Evolutionary conservation across 2,888 invertebrate species (phyloP).

Genomic region (Osmoderma eremita): DNA sequence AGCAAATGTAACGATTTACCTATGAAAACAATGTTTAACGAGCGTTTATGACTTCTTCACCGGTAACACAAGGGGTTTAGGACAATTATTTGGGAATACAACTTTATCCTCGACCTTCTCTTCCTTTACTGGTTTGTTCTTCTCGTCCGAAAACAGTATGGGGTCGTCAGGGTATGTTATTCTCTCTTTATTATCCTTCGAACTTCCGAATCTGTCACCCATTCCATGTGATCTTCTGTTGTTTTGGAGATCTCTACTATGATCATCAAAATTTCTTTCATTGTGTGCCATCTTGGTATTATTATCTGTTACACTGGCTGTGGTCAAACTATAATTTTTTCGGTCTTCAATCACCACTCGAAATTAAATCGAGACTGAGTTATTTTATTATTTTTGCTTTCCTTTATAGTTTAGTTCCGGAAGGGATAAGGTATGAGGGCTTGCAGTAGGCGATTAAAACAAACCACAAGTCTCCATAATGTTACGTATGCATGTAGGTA

Average conservation of each 20-base stretch:
- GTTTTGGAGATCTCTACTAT: background rate
- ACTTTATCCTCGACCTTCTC: background rate
- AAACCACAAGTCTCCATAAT: no score
- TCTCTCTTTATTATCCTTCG: background rate
- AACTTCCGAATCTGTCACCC: background rate
- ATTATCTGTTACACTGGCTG: no score
- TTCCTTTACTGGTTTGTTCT: background rate
- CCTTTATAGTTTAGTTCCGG: no score
- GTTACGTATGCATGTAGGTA: no score
- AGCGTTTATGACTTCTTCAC: background rate
- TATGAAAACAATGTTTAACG: background rate
- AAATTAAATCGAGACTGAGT: no score
- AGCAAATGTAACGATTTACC: no score
- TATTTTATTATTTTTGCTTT: no score
- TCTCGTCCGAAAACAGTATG: background rate
- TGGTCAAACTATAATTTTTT: no score
- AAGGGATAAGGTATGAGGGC: no score
- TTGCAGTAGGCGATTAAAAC: no score
- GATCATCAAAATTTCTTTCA: constrained; percentile 11
- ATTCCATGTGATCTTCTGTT: background rate
- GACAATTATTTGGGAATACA: constrained; percentile 1
- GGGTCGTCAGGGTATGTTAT: constrained; percentile 14
- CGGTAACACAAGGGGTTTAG: background rate
- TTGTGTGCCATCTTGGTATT: background rate
- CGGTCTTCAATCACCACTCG: no score